Base-by-base conservation (phyloP, 2,888 invertebrate species). In the Barypeithes pellucidus region DNA sequence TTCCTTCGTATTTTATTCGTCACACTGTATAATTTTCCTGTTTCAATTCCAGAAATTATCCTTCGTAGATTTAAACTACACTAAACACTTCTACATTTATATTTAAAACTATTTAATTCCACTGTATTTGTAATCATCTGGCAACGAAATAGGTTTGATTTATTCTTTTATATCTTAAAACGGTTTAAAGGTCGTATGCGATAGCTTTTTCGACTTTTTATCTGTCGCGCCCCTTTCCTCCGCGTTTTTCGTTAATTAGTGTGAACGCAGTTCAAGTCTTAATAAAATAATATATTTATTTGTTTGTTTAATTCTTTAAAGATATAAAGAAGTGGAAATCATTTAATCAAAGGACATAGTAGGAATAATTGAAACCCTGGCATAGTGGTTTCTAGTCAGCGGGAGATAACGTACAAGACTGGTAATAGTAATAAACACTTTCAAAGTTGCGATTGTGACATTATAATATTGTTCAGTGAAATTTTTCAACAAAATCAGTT, bases 161-260 rank as follows among this genome's bases (percentile, higher is more conserved):
- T 50, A 71, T 59, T 60, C 71, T 71, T 71, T 63, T 71, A 71
- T 71, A 65, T 71, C 57, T 59, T n/a, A 33, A 3, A 3, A 39
- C 24, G 36, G 57, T 50, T 63, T 68, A 73, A 33, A 73, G 72
- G 45, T 67, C 18, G 41, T 1, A 14, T 11, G 9, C 3, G 72
- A 72, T 72, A 52, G 60, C 18, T 43, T 57, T 45, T 29, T 41
- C 57, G 41, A 29, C 33, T 18, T 50, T 29, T 47, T 47, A 63
- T 63, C 18, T 29, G 71, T 71, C 71, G 71, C 65, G 71, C 71
- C 71, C 71, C 43, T 63, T 57, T 33, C 18, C 1, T 16, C 9
- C 11, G 11, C 14, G 12, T 16, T 54, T 24, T n/a, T 22, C 4
- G 24, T 52, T n/a, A 52, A 29, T 12, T 1, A n/a, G 52, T n/a